phyloP scores from a whole-genome alignment of 2,797 vertebrate species.

The Alectoris magna region DNA sequence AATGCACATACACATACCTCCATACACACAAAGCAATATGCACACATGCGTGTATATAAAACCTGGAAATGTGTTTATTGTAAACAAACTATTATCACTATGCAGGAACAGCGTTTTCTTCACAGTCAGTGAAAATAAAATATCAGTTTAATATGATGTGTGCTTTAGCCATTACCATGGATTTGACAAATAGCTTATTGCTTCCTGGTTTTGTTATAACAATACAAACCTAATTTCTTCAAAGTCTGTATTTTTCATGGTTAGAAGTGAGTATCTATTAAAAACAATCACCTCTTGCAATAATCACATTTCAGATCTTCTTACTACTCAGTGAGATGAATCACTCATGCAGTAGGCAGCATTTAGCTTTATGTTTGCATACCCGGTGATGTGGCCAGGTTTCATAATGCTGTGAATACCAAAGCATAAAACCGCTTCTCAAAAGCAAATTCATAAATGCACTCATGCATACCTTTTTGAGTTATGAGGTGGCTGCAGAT shows the following conservation, averaged over 20 bases:
- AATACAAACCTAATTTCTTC: neutral
- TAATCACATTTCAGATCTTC: constrained; percentile 33
- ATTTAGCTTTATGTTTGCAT: constrained; percentile 52
- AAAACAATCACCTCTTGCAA: constrained; percentile 19
- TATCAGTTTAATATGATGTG: neutral
- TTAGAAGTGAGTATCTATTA: constrained; percentile 11
- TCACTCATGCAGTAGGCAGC: constrained; percentile 37
- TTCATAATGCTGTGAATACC: constrained; percentile 71
- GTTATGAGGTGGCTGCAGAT: constrained; percentile 74
- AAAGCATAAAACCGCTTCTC: constrained; percentile 65
- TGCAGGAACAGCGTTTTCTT: neutral
- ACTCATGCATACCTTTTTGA: constrained; percentile 77
- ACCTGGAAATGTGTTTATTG: neutral
- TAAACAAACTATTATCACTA: neutral
- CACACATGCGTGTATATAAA: neutral
- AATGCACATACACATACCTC: neutral
- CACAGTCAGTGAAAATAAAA: neutral
- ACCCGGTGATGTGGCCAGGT: constrained; percentile 15
- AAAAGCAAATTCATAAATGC: constrained; percentile 76
- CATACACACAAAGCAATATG: neutral
- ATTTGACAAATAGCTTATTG: neutral
- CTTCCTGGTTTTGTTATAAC: neutral
- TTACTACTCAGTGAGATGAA: constrained; percentile 5
- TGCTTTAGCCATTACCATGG: neutral
- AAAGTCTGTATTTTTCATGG: neutral